Evolutionary conservation across 1,140 invertebrate genomes (phyloP).

Genomic region (Manduca sexta): DNA sequence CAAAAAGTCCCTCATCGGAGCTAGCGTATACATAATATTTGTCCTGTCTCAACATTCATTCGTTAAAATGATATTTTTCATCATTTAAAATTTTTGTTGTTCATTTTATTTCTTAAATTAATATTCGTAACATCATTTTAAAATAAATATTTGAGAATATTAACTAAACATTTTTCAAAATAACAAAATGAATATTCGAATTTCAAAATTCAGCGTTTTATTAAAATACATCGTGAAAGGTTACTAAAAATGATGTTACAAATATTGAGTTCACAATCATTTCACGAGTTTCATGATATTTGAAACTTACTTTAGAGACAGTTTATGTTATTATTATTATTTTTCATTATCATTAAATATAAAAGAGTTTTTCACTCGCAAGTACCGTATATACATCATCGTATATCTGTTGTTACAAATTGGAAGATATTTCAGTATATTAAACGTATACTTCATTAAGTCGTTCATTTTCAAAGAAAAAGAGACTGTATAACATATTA

Average conservation of each 20-base stretch:
- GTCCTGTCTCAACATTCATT: constrained; percentile 57
- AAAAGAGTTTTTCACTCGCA: constrained; percentile 64
- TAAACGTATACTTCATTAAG: constrained; percentile 67
- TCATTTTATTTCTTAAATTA: constrained; percentile 26
- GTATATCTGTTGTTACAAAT: constrained; percentile 63
- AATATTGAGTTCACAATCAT: constrained; percentile 18
- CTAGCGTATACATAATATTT: constrained; percentile 74
- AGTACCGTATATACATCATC: constrained; percentile 67
- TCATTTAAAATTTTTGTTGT: constrained; percentile 34
- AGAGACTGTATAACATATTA: constrained; percentile 59
- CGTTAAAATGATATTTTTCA: constrained; percentile 60
- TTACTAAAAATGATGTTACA: constrained; percentile 2
- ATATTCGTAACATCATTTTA: constrained; percentile 14
- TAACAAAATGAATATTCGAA: constrained; percentile 17
- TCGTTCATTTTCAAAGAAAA: constrained; percentile 56
- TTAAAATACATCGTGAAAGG: too few species aligned
- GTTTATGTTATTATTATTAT: constrained; percentile 65
- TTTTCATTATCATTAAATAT: constrained; percentile 56
- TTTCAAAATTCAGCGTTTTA: constrained; percentile 6
- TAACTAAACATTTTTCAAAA: constrained; percentile 10
- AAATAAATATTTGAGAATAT: constrained; percentile 1
- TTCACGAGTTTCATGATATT: constrained; percentile 31
- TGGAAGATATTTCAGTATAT: constrained; percentile 60
- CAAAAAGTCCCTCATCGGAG: constrained; percentile 72
- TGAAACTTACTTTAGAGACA: constrained; percentile 53